Evolutionary conservation across 2,888 invertebrate genomes (phyloP).

Genomic region (Volucella zonaria): DNA sequence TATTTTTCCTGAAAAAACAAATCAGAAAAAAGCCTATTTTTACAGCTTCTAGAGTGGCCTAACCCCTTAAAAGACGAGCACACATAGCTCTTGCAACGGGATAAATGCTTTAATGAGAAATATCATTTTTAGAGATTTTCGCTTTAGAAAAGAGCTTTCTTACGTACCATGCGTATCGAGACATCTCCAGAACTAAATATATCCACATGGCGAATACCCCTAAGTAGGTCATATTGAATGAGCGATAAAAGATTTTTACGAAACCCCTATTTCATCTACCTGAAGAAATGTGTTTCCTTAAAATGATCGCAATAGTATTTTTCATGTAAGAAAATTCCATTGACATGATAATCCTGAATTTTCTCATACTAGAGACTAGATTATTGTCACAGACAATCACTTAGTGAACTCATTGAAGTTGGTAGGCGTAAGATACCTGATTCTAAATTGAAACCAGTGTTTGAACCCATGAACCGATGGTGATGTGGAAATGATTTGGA

Average conservation of each 20-base stretch:
- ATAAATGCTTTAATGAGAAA: slow-evolving; percentile 65
- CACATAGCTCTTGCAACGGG: slow-evolving; percentile 72
- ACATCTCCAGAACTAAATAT: slow-evolving; percentile 76
- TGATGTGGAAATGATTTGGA: slow-evolving; percentile 77
- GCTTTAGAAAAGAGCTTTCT: slow-evolving; percentile 72
- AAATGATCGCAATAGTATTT: slow-evolving; percentile 77
- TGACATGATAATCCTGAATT: slow-evolving; percentile 74
- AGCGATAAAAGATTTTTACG: slow-evolving; percentile 78
- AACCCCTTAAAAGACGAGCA: slow-evolving; percentile 75
- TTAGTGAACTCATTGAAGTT: slow-evolving; percentile 76
- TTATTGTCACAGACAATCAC: slow-evolving; percentile 75
- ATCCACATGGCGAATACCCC: slow-evolving; percentile 77
- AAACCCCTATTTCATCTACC: slow-evolving; percentile 77
- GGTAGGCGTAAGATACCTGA: slow-evolving; percentile 75
- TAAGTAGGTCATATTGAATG: slow-evolving; percentile 77
- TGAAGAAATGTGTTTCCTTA: slow-evolving; percentile 77
- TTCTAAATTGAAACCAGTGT: slow-evolving; percentile 74
- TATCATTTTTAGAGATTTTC: slow-evolving; percentile 76
- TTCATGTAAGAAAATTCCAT: slow-evolving; percentile 79
- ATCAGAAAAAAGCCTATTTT: too few species aligned
- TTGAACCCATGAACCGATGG: slow-evolving; percentile 76
- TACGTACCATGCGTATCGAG: slow-evolving; percentile 75
- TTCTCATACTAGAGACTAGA: slow-evolving; percentile 75
- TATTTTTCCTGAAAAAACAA: too few species aligned
- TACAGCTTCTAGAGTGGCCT: too few species aligned